Percentiles rank a stretch among this genome's conserved stretches.
Conservation (phyloP, 2,113 vertebrate species). For the Talpa occidentalis region DNA sequence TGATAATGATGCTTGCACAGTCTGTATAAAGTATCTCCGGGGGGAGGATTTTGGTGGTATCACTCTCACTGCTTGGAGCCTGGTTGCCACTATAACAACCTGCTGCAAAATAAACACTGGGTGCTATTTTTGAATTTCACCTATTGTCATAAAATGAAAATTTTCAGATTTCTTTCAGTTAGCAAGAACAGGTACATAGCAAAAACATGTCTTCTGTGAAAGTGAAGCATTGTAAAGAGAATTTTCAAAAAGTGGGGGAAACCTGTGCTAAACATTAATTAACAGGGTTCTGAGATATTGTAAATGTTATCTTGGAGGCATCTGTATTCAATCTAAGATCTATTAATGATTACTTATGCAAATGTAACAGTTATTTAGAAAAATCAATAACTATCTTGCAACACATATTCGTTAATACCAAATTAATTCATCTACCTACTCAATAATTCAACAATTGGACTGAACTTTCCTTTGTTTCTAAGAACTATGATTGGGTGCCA, state of each 20-base stretch:
- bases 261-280: neutral
- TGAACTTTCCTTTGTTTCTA: neutral
- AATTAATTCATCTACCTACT: neutral
- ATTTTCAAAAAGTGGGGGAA: neutral
- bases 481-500: neutral
- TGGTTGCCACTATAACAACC: neutral
- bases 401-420: neutral
- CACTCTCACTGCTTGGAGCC: too few species aligned
- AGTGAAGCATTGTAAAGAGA: neutral
- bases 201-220: neutral
- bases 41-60: neutral
- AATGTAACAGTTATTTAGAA: neutral
- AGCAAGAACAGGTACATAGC: neutral
- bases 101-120: neutral
- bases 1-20: neutral
- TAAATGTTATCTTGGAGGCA: neutral
- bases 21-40: neutral
- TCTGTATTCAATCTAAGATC: neutral
- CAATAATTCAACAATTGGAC: neutral
- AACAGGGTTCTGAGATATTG: neutral
- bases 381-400: neutral
- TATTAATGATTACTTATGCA: slow-evolving; percentile 23
- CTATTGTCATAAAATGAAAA: neutral
- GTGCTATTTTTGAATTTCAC: neutral
- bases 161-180: neutral